Evolutionary conservation across 2,888 invertebrate genomes (phyloP).

Genomic region (Empis livida): DNA sequence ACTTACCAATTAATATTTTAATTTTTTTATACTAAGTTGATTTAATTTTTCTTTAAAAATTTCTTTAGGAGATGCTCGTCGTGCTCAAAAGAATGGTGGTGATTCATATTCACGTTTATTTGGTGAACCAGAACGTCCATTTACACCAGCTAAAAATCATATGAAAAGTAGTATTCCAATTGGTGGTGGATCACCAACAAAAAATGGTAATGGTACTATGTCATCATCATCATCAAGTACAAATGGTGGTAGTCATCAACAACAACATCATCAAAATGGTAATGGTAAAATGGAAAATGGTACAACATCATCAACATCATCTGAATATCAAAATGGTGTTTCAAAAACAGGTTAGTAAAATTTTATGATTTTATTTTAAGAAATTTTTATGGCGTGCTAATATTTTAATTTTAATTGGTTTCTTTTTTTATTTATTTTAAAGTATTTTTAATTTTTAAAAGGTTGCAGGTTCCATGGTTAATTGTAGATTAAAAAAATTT

Average conservation of each 20-base stretch:
- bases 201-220: constrained; percentile 25
- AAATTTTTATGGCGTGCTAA: no score
- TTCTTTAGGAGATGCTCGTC: constrained; percentile 29
- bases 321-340: constrained; percentile 19
- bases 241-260: constrained; percentile 13
- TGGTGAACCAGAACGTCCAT: constrained; percentile 41
- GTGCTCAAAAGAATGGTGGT: constrained; percentile 33
- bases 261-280: constrained; percentile 6
- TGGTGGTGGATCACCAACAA: constrained; percentile 30
- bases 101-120: constrained; percentile 44
- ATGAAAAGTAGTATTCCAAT: constrained; percentile 43
- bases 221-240: constrained; percentile 33
- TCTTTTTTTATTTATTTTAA: no score
- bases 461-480: no score
- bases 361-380: no score
- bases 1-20: constrained; percentile 10
- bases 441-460: no score
- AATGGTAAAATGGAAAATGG: constrained; percentile 8
- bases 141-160: constrained; percentile 40
- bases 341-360: constrained; percentile 27
- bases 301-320: background rate
- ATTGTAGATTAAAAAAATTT: no score
- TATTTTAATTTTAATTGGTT: no score
- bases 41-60: no score
- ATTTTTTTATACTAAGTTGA: no score